Percentiles rank a stretch among this genome's conserved stretches.
Evolutionary conservation across 2,888 invertebrate species (phyloP).

Genomic region (Eueremaeus valkanovi): DNA sequence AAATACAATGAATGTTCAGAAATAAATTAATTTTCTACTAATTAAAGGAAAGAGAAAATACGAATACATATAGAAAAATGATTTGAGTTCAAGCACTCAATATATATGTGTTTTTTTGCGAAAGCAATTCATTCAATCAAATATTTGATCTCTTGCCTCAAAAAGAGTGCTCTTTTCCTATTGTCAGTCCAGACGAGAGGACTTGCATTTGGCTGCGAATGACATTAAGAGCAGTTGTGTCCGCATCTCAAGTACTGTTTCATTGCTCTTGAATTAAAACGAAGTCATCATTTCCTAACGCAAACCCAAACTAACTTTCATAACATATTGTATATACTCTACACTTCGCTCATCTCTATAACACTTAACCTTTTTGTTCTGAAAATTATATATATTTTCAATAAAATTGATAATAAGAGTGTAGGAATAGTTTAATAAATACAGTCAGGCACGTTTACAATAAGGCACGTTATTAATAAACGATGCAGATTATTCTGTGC

Average conservation of each 20-base stretch:
- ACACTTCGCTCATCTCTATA: too few species aligned
- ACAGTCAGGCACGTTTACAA: too few species aligned
- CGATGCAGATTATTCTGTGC: not conserved
- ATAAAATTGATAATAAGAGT: too few species aligned
- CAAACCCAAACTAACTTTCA: too few species aligned
- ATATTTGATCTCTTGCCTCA: not conserved
- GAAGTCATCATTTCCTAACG: not conserved
- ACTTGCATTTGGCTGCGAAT: not conserved
- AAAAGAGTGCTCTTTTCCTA: constrained; percentile 5
- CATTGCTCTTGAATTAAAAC: constrained; percentile 25
- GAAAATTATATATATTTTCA: too few species aligned
- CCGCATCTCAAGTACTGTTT: constrained; percentile 9
- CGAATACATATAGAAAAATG: too few species aligned
- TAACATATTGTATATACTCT: not conserved
- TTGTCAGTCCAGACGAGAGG: not conserved
- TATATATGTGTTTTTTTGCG: not conserved
- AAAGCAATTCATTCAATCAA: constrained; percentile 2
- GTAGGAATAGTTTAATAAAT: too few species aligned
- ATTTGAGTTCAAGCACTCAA: not conserved
- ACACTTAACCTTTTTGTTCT: too few species aligned
- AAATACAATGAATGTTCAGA: too few species aligned
- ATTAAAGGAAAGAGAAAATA: too few species aligned
- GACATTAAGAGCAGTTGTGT: constrained; percentile 25
- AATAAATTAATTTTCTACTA: too few species aligned
- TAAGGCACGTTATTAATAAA: too few species aligned